These are phyloP conservation scores for Tiliqua scincoides DNA, from an alignment of 2,113 vertebrate species.

Conservation along the genomic window DNA sequence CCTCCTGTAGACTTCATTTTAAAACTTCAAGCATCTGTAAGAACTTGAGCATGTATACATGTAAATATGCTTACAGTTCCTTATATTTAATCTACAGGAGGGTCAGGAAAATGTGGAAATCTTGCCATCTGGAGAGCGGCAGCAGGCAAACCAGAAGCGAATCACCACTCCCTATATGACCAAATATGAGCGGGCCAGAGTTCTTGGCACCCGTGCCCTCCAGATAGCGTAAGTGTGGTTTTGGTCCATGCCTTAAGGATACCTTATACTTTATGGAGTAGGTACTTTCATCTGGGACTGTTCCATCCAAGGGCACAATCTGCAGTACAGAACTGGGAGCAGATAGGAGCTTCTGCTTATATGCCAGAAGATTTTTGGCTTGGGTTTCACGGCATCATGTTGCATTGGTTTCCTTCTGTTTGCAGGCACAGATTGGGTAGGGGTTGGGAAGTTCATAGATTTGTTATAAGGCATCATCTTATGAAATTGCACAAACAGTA, in stretches of 20 bases:
- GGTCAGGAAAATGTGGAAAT: slow-evolving; percentile 95
- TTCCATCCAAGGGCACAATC: not conserved
- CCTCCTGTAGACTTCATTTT: not conserved
- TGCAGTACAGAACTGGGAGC: not conserved
- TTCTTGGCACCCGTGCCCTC: slow-evolving; percentile 93
- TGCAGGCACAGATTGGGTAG: not conserved
- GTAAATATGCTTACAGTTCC: not conserved
- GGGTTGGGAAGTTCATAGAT: not conserved
- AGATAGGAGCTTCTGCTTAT: not conserved
- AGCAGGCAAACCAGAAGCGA: slow-evolving; percentile 93
- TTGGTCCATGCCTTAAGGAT: not conserved
- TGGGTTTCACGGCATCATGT: not conserved
- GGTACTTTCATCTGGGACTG: not conserved
- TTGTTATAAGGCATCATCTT: no score
- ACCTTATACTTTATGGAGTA: no score
- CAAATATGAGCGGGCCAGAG: slow-evolving; percentile 93
- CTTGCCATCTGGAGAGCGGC: slow-evolving; percentile 91
- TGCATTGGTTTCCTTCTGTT: not conserved
- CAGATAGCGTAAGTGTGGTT: slow-evolving; percentile 93
- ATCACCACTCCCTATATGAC: slow-evolving; percentile 98
- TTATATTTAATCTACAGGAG: slow-evolving; percentile 77
- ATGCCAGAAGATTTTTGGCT: not conserved
- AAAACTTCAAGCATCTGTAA: not conserved
- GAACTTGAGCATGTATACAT: not conserved
- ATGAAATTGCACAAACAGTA: not conserved